A percentile compares a stretch with the other conserved stretches of the same genome.
These are phyloP conservation scores for Coelogynopora nodosa DNA, from an alignment of 2,888 invertebrate genomes.

Conservation along the genomic window DNA sequence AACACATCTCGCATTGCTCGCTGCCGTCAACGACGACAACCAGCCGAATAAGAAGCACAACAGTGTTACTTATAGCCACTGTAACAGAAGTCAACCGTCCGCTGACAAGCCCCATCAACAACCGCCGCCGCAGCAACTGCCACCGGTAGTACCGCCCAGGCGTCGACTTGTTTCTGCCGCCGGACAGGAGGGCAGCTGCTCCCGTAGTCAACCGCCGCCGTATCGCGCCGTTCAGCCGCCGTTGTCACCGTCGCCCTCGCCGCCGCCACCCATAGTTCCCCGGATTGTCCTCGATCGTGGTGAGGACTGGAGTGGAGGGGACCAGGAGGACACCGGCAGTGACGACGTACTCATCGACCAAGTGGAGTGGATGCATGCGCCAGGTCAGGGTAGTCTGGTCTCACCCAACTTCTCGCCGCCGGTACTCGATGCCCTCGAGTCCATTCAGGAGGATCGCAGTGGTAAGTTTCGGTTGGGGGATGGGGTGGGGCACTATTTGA, in stretches of 20 bases:
- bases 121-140: neutral
- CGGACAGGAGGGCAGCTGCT: no score
- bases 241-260: neutral
- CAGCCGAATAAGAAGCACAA: neutral
- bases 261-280: conserved; percentile 8
- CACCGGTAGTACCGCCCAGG: neutral
- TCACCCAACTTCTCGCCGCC: neutral
- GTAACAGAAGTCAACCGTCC: neutral
- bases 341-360: neutral
- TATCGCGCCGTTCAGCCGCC: no score
- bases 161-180: neutral
- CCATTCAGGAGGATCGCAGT: neutral
- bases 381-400: neutral
- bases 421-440: neutral
- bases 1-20: neutral
- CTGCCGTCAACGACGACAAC: neutral
- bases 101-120: neutral
- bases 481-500: no score
- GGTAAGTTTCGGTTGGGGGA: neutral
- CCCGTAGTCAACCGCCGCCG: no score
- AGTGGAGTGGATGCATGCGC: neutral
- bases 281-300: neutral
- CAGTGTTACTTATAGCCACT: no score
- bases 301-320: no score
- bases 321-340: neutral